phyloP scores from a whole-genome alignment of 2,888 invertebrate species.

The Heteromyza rotundicornis region DNA sequence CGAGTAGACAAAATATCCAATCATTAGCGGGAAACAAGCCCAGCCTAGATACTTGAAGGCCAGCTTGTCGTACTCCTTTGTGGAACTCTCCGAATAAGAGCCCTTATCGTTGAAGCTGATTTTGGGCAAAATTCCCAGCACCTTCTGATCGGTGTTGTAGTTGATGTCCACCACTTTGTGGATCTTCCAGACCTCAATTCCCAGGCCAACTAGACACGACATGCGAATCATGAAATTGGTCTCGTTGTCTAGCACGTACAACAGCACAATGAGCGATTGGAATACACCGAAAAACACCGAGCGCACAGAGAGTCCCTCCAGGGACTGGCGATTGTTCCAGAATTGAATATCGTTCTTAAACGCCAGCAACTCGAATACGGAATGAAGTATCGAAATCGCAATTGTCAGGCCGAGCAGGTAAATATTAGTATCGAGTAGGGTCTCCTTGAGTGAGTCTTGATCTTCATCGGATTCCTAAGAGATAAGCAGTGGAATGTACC shows the following conservation, averaged over 20 bases:
- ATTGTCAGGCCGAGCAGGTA: constrained; percentile 92
- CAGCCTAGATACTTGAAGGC: constrained; percentile 97
- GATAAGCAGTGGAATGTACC: too few species aligned
- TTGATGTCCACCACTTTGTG: constrained; percentile 92
- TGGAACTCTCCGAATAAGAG: constrained; percentile 93
- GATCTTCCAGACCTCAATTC: constrained; percentile 99
- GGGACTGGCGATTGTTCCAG: constrained; percentile 96
- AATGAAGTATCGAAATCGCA: constrained; percentile 91
- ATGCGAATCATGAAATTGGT: constrained; percentile 95
- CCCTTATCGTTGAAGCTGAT: constrained; percentile 90
- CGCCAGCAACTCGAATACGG: constrained; percentile 96
- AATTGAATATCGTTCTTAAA: constrained; percentile 99
- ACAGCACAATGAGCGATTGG: constrained; percentile 91
- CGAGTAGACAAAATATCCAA: constrained; percentile 94
- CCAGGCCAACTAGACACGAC: constrained; percentile 91
- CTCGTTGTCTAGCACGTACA: constrained; percentile 98
- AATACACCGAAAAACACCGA: constrained; percentile 99
- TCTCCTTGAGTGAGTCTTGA: constrained; percentile 90
- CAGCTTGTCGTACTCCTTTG: constrained; percentile 90
- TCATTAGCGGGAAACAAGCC: constrained; percentile 91
- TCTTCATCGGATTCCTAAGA: constrained; percentile 83
- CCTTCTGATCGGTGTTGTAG: constrained; percentile 74
- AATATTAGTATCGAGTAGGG: constrained; percentile 95
- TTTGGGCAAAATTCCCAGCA: constrained; percentile 81
- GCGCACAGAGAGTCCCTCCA: constrained; percentile 96